These are phyloP conservation scores for Scelioninae gen. 1 DNA, from an alignment of 2,888 invertebrate species.

Conservation along the genomic window DNA sequence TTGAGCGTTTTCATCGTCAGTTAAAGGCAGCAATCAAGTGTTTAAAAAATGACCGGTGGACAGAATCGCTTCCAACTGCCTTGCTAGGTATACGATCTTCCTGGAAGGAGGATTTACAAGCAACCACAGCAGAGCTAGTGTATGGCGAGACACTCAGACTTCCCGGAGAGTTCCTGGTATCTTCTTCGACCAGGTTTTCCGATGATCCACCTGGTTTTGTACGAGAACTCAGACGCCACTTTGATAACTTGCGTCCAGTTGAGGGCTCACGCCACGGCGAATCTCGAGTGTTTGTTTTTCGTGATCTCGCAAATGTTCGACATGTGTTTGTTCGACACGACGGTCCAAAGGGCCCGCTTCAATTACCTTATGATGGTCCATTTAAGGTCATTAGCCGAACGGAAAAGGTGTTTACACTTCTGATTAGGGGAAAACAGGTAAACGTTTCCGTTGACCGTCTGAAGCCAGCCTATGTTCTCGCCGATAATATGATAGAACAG, in stretches of 20 bases:
- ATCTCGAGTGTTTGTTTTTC: slow-evolving; percentile 22
- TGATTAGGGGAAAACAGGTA: too few relatives aligned
- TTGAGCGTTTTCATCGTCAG: slow-evolving; percentile 33
- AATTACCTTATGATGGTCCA: slow-evolving; percentile 20
- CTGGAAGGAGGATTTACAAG: slow-evolving; percentile 74
- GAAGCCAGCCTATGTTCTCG: too few relatives aligned
- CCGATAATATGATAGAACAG: too few relatives aligned
- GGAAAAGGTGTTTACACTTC: too few relatives aligned
- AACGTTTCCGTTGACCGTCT: too few relatives aligned
- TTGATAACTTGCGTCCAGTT: slow-evolving; percentile 17
- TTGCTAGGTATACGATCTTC: slow-evolving; percentile 72
- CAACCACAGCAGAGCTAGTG: slow-evolving; percentile 72
- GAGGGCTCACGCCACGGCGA: slow-evolving; percentile 9
- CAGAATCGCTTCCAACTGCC: slow-evolving; percentile 72
- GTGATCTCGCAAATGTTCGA: slow-evolving; percentile 14
- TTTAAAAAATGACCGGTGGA: slow-evolving; percentile 14
- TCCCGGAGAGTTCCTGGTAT: slow-evolving; percentile 61
- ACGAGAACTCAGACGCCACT: slow-evolving; percentile 34
- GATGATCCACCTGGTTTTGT: too few relatives aligned
- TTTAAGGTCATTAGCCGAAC: background rate
- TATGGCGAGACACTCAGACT: slow-evolving; percentile 73
- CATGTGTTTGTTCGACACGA: slow-evolving; percentile 21
- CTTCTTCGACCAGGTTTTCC: background rate
- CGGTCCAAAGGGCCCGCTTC: background rate
- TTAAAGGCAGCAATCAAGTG: slow-evolving; percentile 29